Conservation (phyloP, 2,888 invertebrate species). For the Amblyjoppa fuscipennis region DNA sequence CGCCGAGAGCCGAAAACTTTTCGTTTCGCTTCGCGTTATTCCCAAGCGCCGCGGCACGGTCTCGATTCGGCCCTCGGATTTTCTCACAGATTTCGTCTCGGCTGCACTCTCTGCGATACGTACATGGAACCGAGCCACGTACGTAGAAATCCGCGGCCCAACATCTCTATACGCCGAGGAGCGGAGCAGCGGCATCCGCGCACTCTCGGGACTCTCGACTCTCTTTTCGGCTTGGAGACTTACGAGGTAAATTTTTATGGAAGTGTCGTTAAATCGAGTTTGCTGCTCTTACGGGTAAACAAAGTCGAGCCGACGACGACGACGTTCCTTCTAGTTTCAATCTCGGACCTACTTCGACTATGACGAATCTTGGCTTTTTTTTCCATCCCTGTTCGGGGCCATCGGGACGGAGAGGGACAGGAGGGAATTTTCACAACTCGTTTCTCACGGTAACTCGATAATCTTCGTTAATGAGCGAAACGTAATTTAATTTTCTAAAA, state of each 20-base stretch:
- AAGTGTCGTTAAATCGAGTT: constrained; percentile 72
- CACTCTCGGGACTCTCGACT: background rate
- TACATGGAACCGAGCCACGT: background rate
- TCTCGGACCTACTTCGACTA: constrained; percentile 7
- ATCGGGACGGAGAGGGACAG: background rate
- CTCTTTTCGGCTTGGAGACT: constrained; percentile 45
- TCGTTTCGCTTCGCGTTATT: constrained; percentile 54
- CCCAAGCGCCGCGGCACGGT: constrained; percentile 28
- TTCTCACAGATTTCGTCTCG: constrained; percentile 1
- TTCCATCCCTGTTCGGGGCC: background rate
- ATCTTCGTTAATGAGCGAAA: background rate
- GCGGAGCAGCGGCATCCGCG: background rate
- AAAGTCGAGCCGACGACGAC: constrained; percentile 38
- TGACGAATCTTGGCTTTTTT: background rate
- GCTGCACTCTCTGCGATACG: background rate
- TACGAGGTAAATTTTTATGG: constrained; percentile 68
- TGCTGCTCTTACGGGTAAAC: constrained; percentile 66
- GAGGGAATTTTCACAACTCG: constrained; percentile 23
- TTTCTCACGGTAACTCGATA: background rate
- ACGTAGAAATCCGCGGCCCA: background rate
- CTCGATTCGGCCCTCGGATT: constrained; percentile 9
- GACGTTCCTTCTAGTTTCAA: constrained; percentile 6
- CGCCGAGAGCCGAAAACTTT: constrained; percentile 61
- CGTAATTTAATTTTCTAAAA: background rate
- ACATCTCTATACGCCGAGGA: background rate